These are phyloP conservation scores for Micromussa lordhowensis DNA, from an alignment of 92 coral and sea anemone species.

Conservation along the genomic window DNA sequence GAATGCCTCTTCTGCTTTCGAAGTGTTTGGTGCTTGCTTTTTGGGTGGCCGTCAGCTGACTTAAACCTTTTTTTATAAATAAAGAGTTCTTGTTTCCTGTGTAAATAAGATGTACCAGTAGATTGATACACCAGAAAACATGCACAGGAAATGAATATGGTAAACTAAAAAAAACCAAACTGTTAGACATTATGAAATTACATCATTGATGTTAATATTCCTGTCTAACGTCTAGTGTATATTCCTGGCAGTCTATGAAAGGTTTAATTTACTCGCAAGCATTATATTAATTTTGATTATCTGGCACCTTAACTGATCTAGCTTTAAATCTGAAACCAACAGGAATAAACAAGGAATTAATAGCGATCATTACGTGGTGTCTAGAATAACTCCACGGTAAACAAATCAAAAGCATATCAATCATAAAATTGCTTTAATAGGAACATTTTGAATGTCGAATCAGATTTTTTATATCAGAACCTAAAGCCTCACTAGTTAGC, in stretches of 20 bases:
- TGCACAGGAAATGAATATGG: background rate
- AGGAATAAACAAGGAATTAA: background rate
- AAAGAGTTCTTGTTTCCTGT: background rate
- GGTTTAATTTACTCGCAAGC: too few relatives aligned
- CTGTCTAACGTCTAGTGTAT: too few relatives aligned
- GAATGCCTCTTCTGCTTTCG: background rate
- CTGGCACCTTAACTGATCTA: background rate
- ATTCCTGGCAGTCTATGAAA: too few relatives aligned
- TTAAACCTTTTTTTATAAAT: background rate
- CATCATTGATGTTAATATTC: too few relatives aligned
- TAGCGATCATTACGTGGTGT: background rate
- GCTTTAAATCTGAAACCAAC: background rate
- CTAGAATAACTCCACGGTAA: background rate
- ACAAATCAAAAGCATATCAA: background rate
- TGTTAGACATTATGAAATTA: background rate
- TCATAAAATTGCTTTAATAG: background rate
- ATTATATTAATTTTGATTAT: background rate
- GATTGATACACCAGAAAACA: background rate
- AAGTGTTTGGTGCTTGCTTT: background rate
- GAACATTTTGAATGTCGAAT: background rate
- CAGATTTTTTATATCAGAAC: background rate
- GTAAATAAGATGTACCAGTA: background rate
- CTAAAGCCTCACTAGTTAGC: background rate
- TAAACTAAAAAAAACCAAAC: too few relatives aligned
- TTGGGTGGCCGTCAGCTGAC: background rate